Evolutionary conservation across 2,113 vertebrate genomes (phyloP).

Genomic region (Thalassoma bifasciatum): DNA sequence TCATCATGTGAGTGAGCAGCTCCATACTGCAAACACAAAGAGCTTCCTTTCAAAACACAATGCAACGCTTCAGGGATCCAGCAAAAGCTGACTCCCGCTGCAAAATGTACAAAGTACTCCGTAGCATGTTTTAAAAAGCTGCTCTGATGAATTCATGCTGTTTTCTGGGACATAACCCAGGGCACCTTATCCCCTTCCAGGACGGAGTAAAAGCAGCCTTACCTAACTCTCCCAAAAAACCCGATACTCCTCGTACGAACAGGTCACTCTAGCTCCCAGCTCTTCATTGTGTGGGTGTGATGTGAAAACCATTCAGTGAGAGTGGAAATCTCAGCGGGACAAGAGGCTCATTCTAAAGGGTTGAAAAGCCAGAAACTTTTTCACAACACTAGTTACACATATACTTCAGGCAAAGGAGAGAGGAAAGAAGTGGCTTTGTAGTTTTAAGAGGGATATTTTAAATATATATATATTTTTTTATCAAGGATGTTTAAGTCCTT

Average conservation of each 20-base stretch:
- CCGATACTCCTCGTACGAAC: constrained; percentile 43
- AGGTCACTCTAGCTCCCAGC: constrained; percentile 35
- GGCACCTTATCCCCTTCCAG: constrained; percentile 31
- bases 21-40: constrained; percentile 66
- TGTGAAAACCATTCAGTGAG: constrained; percentile 26
- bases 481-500: too few relatives aligned
- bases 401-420: too few relatives aligned
- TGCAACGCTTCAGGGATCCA: constrained; percentile 68
- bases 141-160: constrained; percentile 48
- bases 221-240: constrained; percentile 13
- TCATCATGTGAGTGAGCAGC: constrained; percentile 67
- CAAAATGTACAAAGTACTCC: constrained; percentile 67
- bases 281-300: constrained; percentile 41
- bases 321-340: constrained; percentile 13
- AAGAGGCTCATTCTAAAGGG: neutral
- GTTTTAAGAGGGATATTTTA: neutral
- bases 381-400: neutral
- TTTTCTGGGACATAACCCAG: constrained; percentile 48
- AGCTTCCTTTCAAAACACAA: constrained; percentile 73
- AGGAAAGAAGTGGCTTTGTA: neutral
- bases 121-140: constrained; percentile 52
- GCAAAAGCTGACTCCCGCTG: constrained; percentile 69
- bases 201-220: constrained; percentile 47
- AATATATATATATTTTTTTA: too few relatives aligned
- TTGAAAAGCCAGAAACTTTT: neutral